Conservation (phyloP, 2,113 vertebrate species). For the Arvicanthis niloticus region DNA sequence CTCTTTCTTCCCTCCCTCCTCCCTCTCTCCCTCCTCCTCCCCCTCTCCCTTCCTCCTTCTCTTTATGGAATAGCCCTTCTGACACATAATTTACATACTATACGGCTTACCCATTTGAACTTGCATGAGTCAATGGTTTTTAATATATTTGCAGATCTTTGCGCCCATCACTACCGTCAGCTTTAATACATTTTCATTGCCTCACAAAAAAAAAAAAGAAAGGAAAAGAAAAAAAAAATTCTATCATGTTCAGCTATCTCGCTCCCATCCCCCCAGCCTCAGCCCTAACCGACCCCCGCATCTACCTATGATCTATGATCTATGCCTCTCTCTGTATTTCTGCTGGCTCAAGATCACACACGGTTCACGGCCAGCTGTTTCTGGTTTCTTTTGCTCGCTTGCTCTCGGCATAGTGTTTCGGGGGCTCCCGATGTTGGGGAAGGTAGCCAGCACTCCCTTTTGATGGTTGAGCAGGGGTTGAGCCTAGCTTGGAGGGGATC, state of each 20-base stretch:
- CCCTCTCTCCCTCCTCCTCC: too few species aligned
- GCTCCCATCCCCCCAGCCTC: neutral
- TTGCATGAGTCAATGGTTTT: neutral
- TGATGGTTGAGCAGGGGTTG: too few species aligned
- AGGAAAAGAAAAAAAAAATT: neutral
- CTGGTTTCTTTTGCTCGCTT: neutral
- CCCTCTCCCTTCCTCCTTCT: too few species aligned
- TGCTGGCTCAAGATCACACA: fast-evolving
- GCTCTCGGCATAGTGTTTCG: fast-evolving
- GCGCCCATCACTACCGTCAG: neutral
- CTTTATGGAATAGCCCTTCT: neutral
- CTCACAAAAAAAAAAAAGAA: neutral
- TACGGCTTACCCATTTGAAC: neutral
- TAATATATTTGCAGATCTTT: neutral
- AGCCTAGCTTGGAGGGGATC: neutral
- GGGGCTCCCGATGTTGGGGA: fast-evolving
- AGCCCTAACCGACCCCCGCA: neutral
- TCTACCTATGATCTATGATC: neutral
- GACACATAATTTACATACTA: neutral
- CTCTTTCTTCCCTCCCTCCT: neutral
- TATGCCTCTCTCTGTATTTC: too few species aligned
- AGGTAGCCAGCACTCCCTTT: neutral
- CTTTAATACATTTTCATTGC: neutral
- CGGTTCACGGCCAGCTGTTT: neutral
- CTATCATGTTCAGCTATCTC: neutral